These are phyloP conservation scores for Scarus forsteni DNA, from an alignment of 2,797 vertebrate species.

Conservation along the genomic window DNA sequence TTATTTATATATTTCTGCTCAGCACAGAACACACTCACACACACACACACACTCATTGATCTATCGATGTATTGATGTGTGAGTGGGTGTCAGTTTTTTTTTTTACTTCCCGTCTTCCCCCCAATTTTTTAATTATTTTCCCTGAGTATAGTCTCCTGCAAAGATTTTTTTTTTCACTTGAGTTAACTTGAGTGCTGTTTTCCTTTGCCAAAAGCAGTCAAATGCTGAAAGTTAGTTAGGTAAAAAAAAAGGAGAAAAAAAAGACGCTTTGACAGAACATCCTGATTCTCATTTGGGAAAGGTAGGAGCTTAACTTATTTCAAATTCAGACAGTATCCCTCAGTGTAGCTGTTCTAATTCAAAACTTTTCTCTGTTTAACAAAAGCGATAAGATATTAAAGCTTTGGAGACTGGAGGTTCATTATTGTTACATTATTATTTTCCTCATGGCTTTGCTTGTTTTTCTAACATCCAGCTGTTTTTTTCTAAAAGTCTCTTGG, in stretches of 20 bases:
- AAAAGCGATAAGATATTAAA: conserved; percentile 56
- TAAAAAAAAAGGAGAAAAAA: conserved; percentile 15
- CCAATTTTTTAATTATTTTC: conserved; percentile 77
- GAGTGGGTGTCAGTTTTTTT: conserved; percentile 71
- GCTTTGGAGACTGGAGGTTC: conserved; percentile 49
- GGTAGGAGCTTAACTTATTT: conserved; percentile 65
- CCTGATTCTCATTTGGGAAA: conserved; percentile 76
- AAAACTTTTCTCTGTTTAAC: conserved; percentile 62
- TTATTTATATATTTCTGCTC: conserved; percentile 83
- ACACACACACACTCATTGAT: conserved; percentile 65
- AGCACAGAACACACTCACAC: conserved; percentile 45
- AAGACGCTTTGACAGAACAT: conserved; percentile 71
- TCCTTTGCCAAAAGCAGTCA: conserved; percentile 75
- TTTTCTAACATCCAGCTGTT: conserved; percentile 53
- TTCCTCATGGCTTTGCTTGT: conserved; percentile 44
- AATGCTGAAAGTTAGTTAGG: conserved; percentile 76
- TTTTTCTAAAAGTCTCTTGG: conserved; percentile 39
- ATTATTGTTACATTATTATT: conserved; percentile 54
- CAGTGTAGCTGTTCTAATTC: conserved; percentile 59
- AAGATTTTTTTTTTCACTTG: conserved; percentile 72
- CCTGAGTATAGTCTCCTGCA: conserved; percentile 76
- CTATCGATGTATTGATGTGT: conserved; percentile 84
- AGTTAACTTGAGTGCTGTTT: conserved; percentile 76
- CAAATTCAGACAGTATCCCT: conserved; percentile 58
- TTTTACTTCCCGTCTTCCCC: conserved; percentile 54